Base-by-base conservation (phyloP, 2,113 vertebrate species). In the Eurystomus gularis region DNA sequence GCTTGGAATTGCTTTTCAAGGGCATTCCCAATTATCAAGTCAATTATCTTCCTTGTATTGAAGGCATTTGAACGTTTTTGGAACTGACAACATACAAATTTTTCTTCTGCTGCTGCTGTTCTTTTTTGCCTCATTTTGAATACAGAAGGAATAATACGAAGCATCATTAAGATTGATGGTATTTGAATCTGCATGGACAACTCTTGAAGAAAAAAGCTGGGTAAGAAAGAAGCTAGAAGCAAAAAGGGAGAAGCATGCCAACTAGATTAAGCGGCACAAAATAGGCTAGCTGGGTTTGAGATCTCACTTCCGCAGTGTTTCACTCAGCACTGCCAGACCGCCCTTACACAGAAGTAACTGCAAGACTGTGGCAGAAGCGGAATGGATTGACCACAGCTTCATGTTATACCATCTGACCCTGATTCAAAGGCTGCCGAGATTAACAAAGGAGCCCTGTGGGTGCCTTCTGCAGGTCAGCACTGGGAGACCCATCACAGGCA, bases 1-100 rank as follows among this genome's bases (percentile, higher is more conserved):
- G 37, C 73, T 73, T 80, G 64, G 55, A 92, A 73, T 25, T 81
- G 64, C 60, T 75, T 95, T 94, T 78, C 69, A 89, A 94, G 94
- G 86, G 62, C 93, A 92, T 84, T 40, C 77, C 89, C 72, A 96
- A 91, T 96, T 95, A 95, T 68, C 69, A 96, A 77, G 72, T 84
- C 70, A 88, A 78, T 91, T 83, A 94, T 20, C 68, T 35, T 81
- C 69, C 55, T 91, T 88, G 66, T 33, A 78, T 55, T 94, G 54
- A 81, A 35, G 39, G 31, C 46, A 86, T 70, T 68, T 81, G 49
- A 93, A 88, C 29, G 17, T 88, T 94, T 65, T 73, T 57, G 54
- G 51, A 91, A 90, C 40, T 51, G 44, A 80, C 62, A 86, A 52
- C 14, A 40, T 35, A 33, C 3, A 48, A 16, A 23, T 26, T 88